Percentiles rank a stretch among this genome's conserved stretches.
Evolutionary conservation across 1,140 invertebrate species (phyloP).

Genomic region (Pemphigus obesinymphae): DNA sequence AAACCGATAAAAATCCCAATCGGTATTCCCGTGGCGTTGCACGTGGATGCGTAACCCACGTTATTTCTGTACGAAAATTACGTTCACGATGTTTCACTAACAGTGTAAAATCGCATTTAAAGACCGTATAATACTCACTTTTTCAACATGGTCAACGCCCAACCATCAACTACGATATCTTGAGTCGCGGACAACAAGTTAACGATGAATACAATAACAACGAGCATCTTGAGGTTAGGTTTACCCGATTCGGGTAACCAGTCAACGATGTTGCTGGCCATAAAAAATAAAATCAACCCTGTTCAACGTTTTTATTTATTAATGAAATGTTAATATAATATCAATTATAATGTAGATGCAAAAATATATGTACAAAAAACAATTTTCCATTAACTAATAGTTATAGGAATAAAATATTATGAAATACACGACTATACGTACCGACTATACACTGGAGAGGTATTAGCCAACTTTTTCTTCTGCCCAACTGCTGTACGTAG

Average conservation of each 20-base stretch:
- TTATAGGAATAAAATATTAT: background rate
- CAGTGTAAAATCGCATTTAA: background rate
- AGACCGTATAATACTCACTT: conserved; percentile 59
- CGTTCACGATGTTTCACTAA: too few species aligned
- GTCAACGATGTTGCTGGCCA: background rate
- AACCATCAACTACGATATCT: conserved; percentile 97
- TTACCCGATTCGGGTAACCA: conserved; percentile 30
- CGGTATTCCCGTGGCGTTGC: conserved; percentile 96
- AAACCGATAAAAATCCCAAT: conserved; percentile 96
- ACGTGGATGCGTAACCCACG: conserved; percentile 96
- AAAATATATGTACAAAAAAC: too few species aligned
- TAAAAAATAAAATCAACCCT: conserved; percentile 55
- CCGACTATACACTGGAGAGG: background rate
- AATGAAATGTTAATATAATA: too few species aligned
- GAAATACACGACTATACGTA: conserved; percentile 53
- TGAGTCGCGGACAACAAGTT: conserved; percentile 97
- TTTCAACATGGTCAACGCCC: too few species aligned
- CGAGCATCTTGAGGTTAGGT: conserved; percentile 70
- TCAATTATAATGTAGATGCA: too few species aligned
- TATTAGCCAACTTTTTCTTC: conserved; percentile 71
- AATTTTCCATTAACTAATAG: too few species aligned
- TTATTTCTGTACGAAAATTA: conserved; percentile 68
- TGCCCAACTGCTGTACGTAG: conserved; percentile 75
- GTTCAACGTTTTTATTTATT: too few species aligned
- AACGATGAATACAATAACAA: conserved; percentile 78